Conservation (phyloP, 2,888 invertebrate species). For the Drosophila neonasuta region DNA sequence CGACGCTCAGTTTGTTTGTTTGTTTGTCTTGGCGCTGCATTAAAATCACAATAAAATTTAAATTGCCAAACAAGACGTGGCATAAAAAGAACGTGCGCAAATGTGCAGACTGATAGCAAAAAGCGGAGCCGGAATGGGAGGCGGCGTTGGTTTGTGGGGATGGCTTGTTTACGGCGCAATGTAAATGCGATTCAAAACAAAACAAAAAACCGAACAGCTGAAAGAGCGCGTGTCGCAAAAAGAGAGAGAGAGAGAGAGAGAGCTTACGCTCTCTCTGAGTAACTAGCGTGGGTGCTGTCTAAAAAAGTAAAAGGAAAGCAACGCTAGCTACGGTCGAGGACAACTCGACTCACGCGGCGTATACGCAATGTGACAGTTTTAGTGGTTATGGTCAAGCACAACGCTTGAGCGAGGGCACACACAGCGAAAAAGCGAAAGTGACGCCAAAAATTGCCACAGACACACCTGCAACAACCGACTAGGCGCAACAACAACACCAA, state of each 20-base stretch:
- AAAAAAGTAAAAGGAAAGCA: constrained; percentile 34
- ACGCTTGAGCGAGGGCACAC: constrained; percentile 68
- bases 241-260: constrained; percentile 12
- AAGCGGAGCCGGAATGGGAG: constrained; percentile 16
- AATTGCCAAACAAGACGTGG: constrained; percentile 55
- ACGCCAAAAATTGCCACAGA: constrained; percentile 51
- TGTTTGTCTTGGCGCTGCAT: constrained; percentile 45
- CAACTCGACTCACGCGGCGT: constrained; percentile 64
- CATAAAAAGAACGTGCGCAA: constrained; percentile 47
- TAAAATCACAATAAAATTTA: constrained; percentile 69
- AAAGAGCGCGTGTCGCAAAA: constrained; percentile 7
- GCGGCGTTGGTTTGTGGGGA: background rate
- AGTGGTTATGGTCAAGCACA: constrained; percentile 79
- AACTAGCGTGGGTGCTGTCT: constrained; percentile 46
- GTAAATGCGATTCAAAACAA: constrained; percentile 66
- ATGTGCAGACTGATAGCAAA: constrained; percentile 44
- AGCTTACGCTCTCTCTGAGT: constrained; percentile 30
- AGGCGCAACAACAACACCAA: constrained; percentile 26
- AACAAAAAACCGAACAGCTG: constrained; percentile 67
- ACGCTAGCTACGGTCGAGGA: constrained; percentile 58
- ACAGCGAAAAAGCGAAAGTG: constrained; percentile 57
- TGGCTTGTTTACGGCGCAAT: constrained; percentile 43
- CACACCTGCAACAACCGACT: constrained; percentile 59
- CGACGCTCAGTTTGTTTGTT: constrained; percentile 12
- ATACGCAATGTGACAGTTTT: constrained; percentile 79